Conservation (phyloP, 1,140 invertebrate genomes). For the Danaus plexippus region DNA sequence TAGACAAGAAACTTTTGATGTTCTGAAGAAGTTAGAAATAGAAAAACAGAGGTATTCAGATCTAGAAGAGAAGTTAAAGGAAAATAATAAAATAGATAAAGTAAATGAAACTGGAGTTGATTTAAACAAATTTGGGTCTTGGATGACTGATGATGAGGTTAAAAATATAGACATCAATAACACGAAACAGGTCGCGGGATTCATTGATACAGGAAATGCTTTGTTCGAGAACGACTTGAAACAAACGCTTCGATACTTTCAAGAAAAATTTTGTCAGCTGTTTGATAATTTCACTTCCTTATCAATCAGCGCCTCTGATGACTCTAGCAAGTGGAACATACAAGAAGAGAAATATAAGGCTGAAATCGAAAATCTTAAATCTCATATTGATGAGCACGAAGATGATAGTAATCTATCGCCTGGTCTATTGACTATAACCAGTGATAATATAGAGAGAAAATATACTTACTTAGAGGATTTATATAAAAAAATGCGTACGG, state of each 20-base stretch:
- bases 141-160: slow-evolving; percentile 35
- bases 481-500: slow-evolving; percentile 52
- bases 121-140: slow-evolving; percentile 36
- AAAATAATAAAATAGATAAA: slow-evolving; percentile 34
- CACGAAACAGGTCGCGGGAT: slow-evolving; percentile 33
- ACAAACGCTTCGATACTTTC: slow-evolving; percentile 56
- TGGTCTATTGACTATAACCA: slow-evolving; percentile 33
- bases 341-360: slow-evolving; percentile 63
- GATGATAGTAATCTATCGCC: slow-evolving; percentile 53
- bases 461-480: slow-evolving; percentile 55
- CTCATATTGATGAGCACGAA: slow-evolving; percentile 35
- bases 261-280: slow-evolving; percentile 54
- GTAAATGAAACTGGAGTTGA: slow-evolving; percentile 18
- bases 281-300: slow-evolving; percentile 55
- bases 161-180: slow-evolving; percentile 35
- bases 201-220: slow-evolving; percentile 33
- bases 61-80: slow-evolving; percentile 48
- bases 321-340: slow-evolving; percentile 51
- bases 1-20: slow-evolving; percentile 61
- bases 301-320: slow-evolving; percentile 38
- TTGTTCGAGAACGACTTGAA: slow-evolving; percentile 50
- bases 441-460: slow-evolving; percentile 41
- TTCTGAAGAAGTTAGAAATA: slow-evolving; percentile 51
- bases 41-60: slow-evolving; percentile 48
- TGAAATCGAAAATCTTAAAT: slow-evolving; percentile 57